Percentiles rank a stretch among this genome's conserved stretches.
Evolutionary conservation across 2,797 vertebrate genomes (phyloP).

Genomic region (Muraenolepis orangiensis): DNA sequence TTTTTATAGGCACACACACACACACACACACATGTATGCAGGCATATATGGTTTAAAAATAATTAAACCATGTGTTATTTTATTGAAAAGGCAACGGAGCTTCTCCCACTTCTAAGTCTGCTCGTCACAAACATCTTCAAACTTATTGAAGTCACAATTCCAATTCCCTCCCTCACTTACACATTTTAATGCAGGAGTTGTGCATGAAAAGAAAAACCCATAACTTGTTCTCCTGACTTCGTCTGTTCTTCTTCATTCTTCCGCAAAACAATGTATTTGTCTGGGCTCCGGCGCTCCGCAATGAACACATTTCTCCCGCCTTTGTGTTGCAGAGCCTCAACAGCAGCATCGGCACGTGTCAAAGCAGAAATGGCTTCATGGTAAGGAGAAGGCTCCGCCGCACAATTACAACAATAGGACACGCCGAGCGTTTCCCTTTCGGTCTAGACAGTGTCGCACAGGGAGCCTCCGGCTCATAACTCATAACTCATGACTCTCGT

Average conservation of each 20-base stretch:
- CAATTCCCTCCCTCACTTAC: too few relatives aligned
- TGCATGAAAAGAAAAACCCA: neutral
- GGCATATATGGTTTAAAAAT: too few relatives aligned
- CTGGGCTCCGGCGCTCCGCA: neutral
- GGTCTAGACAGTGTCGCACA: too few relatives aligned
- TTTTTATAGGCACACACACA: too few relatives aligned
- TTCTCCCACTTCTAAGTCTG: neutral
- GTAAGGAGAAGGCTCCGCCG: constrained; percentile 29
- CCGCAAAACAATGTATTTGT: neutral
- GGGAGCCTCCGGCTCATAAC: too few relatives aligned
- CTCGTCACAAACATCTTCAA: neutral
- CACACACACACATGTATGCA: too few relatives aligned
- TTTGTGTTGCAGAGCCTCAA: constrained; percentile 80
- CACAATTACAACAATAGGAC: neutral
- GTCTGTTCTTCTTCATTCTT: too few relatives aligned
- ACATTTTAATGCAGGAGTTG: neutral
- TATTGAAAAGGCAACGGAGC: neutral
- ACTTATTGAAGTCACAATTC: neutral
- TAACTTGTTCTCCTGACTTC: neutral
- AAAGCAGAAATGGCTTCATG: constrained; percentile 85
- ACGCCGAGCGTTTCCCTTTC: too few relatives aligned
- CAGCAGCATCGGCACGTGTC: constrained; percentile 83
- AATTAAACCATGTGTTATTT: neutral
- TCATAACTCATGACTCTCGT: too few relatives aligned
- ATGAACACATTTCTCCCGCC: constrained; percentile 1